Percentiles rank a stretch among this genome's conserved stretches.
These are phyloP conservation scores for Monodelphis domestica DNA, from an alignment of 2,797 vertebrate species.

Conservation along the genomic window DNA sequence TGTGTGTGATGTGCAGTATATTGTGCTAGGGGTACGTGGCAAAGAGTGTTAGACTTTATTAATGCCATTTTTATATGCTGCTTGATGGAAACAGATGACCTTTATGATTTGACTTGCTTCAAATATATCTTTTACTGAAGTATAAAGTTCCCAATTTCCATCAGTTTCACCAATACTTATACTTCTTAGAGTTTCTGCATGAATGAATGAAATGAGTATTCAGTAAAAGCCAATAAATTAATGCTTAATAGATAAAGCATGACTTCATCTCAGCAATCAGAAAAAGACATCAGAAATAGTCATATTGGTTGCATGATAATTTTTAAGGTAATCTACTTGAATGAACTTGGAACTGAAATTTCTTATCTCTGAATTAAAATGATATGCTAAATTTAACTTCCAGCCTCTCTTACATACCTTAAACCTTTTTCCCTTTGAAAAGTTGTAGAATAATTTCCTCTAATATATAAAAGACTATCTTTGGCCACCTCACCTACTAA, in stretches of 20 bases:
- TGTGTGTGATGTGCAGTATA: slow-evolving; percentile 15
- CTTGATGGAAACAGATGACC: neutral
- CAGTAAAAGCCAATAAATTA: neutral
- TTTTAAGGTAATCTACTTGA: slow-evolving; percentile 21
- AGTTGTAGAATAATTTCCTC: slow-evolving; percentile 3
- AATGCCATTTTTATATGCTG: slow-evolving; percentile 14
- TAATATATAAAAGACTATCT: slow-evolving; percentile 4
- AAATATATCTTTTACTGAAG: slow-evolving; percentile 32
- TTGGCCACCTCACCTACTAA: neutral
- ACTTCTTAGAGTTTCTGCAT: neutral
- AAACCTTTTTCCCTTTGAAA: neutral
- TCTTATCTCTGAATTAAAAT: slow-evolving; percentile 4
- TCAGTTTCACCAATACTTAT: neutral
- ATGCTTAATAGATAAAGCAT: slow-evolving; percentile 27
- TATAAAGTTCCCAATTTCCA: slow-evolving; percentile 4
- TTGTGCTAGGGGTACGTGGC: neutral
- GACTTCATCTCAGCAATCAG: slow-evolving; percentile 8
- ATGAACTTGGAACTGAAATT: neutral
- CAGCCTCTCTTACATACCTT: neutral
- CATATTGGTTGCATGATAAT: neutral
- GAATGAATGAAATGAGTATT: neutral
- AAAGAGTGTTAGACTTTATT: neutral
- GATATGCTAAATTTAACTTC: neutral
- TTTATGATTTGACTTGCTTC: slow-evolving; percentile 3
- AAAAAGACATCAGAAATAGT: slow-evolving; percentile 6